Conservation (phyloP, 2,888 invertebrate genomes). For the Drosophila fungiperda region DNA sequence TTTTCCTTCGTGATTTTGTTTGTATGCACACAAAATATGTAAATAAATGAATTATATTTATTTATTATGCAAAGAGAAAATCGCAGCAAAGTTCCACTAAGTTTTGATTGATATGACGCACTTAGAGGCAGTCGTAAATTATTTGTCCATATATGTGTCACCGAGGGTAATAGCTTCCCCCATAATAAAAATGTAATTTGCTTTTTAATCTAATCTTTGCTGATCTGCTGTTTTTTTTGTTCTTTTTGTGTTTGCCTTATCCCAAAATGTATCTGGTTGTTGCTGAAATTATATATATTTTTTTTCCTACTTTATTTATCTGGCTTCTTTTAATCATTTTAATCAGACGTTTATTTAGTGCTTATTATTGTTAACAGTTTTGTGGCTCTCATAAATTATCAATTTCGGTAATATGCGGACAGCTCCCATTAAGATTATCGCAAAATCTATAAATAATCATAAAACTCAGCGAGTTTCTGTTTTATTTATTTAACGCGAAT, state of each 20-base stretch:
- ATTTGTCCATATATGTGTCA: not conserved
- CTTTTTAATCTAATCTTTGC: conserved; percentile 47
- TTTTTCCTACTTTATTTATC: conserved; percentile 21
- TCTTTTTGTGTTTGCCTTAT: conserved; percentile 6
- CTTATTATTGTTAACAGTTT: conserved; percentile 41
- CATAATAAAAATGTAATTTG: conserved; percentile 3
- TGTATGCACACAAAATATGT: not conserved
- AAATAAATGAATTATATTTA: not conserved
- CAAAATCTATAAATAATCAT: conserved; percentile 51
- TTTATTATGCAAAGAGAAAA: conserved; percentile 21
- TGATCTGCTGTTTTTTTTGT: conserved; percentile 30
- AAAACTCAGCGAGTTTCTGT: conserved; percentile 11
- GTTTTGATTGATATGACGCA: conserved; percentile 37
- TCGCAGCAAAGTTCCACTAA: not conserved
- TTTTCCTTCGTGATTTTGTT: not conserved
- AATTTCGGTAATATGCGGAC: conserved; percentile 53
- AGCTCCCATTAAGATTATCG: conserved; percentile 62
- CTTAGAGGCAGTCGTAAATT: conserved; percentile 11
- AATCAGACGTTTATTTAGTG: conserved; percentile 53
- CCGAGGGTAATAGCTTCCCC: conserved; percentile 9
- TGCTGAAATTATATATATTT: not conserved
- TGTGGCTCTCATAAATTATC: conserved; percentile 60
- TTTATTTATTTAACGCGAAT: conserved; percentile 46
- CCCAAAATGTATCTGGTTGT: conserved; percentile 14
- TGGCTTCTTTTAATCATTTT: conserved; percentile 43